Base-by-base conservation (phyloP, 2,113 vertebrate species). In the Phaethornis superciliosus region DNA sequence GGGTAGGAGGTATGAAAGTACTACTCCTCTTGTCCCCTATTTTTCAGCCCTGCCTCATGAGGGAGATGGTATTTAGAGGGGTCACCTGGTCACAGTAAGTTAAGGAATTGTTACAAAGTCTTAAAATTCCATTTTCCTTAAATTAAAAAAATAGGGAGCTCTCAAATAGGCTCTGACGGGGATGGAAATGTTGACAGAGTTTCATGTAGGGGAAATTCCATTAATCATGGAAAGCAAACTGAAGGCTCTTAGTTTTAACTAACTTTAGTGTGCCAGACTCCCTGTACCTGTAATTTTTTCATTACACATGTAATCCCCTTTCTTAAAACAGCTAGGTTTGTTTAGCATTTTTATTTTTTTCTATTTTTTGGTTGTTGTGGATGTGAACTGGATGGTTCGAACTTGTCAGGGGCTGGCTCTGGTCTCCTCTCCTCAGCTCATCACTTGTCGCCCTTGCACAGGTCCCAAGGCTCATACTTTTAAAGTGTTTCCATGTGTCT, bases 401-500 rank as follows among this genome's bases (percentile, higher is more conserved):
- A 97, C 96, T 95, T 97, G 95, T 96, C 95, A 97, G 91, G 76
- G 55, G 70, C 78, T 98, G 96, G 92, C 91, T 93, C 89, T 42
- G 51, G 78, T 95, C 92, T 88, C 92, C 89, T 91, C 95, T 96
- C 90, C 83, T 92, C 96, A 94, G 94, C 93, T 96, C 78, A 80
- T 94, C 95, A 91, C 93, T 96, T 96, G 96, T 96, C 91, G 3
- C 96, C 94, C 95, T 96, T 40, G 67, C 90, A 16, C 85, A 85
- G 91, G 91, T 96, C 96, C 96, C 96, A 92, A 55, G 35, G 95
- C 80, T 91, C 76, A 96, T 95, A 81, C 81, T 97, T 96, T 95
- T 96, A 74, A 97, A 97, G 71, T 58, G 28, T 95, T 93, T 92
- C 97, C 84, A 95, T 97, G 78, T 95, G 96, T 97, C 94, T 89